These are phyloP conservation scores for Gymnoscopelus braueri DNA, from an alignment of 2,797 vertebrate genomes.

Conservation along the genomic window DNA sequence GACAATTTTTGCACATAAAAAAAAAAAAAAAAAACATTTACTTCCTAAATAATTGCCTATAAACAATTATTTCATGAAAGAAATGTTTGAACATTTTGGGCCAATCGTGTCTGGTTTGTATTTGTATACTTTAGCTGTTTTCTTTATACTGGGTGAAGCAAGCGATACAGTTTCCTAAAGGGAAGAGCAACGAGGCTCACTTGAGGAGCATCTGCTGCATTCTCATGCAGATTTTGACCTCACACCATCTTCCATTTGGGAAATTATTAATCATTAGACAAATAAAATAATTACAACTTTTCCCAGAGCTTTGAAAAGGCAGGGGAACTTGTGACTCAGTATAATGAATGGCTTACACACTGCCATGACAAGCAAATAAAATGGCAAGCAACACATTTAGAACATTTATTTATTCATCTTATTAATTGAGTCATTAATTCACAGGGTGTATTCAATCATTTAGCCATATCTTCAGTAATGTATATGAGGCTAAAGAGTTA, in stretches of 20 bases:
- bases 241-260: constrained; percentile 46
- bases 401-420: not conserved
- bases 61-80: too few relatives aligned
- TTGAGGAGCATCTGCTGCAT: constrained; percentile 67
- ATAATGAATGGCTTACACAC: not conserved
- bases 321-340: not conserved
- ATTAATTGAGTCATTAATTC: too few relatives aligned
- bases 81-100: too few relatives aligned
- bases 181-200: constrained; percentile 61
- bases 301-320: not conserved
- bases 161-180: constrained; percentile 61
- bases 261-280: constrained; percentile 54
- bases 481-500: not conserved
- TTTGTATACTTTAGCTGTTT: not conserved
- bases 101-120: too few relatives aligned
- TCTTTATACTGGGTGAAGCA: constrained; percentile 44
- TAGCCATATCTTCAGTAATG: not conserved
- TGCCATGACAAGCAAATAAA: too few relatives aligned
- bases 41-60: too few relatives aligned
- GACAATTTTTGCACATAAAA: too few relatives aligned
- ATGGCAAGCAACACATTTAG: not conserved
- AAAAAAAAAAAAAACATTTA: too few relatives aligned
- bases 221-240: constrained; percentile 62
- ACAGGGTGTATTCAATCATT: not conserved
- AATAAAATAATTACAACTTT: not conserved